Conservation (phyloP, 2,888 invertebrate species). For the Acanthopleura granulata region DNA sequence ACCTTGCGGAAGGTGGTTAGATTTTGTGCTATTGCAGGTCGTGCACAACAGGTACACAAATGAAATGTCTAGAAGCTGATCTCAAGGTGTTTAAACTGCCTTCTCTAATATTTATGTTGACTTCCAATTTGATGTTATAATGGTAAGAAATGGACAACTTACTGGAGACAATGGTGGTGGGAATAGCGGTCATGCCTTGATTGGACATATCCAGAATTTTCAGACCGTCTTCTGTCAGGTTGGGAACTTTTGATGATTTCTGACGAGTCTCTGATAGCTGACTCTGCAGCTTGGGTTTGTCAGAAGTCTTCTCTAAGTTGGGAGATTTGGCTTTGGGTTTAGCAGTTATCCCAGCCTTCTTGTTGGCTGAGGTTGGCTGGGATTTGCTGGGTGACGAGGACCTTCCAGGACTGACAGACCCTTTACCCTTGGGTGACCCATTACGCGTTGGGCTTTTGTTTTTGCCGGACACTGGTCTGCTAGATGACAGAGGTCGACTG, state of each 20-base stretch:
- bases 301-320: too few relatives aligned
- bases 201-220: slow-evolving; percentile 57
- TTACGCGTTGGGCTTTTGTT: not conserved
- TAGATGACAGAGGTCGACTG: not conserved
- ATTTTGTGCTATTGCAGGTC: too few relatives aligned
- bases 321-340: too few relatives aligned
- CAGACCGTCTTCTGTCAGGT: slow-evolving; percentile 47
- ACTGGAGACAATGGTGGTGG: slow-evolving; percentile 51
- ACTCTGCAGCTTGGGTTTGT: too few relatives aligned
- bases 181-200: slow-evolving; percentile 61
- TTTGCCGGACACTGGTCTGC: not conserved
- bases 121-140: too few relatives aligned
- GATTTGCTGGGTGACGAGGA: not conserved
- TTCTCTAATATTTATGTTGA: too few relatives aligned
- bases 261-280: too few relatives aligned
- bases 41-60: too few relatives aligned
- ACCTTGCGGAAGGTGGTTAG: too few relatives aligned
- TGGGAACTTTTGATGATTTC: too few relatives aligned
- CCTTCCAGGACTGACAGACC: not conserved
- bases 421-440: not conserved
- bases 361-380: not conserved
- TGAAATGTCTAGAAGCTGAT: too few relatives aligned
- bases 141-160: slow-evolving; percentile 27
- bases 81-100: too few relatives aligned
- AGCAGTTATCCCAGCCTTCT: not conserved